Base-by-base conservation (phyloP, 2,113 vertebrate species). In the Tautogolabrus adspersus region DNA sequence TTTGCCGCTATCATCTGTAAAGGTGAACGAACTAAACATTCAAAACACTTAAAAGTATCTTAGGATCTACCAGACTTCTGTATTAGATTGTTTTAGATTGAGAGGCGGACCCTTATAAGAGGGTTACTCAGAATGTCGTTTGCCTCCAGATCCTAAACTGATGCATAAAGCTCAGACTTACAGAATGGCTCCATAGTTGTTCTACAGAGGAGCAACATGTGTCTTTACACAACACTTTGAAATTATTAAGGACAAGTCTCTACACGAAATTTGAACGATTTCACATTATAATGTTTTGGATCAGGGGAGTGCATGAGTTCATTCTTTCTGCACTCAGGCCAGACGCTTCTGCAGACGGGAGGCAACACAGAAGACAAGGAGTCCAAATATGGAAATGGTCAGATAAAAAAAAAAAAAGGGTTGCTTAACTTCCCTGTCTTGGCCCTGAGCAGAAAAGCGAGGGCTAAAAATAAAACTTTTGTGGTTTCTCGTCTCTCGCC, bases 391-490 rank as follows among this genome's bases (percentile, higher is more conserved):
- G 85, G 90, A 84, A 78, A 74, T 12, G 79, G 79, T 72, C 86
- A 79, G 88, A 88, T 67, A 74, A 90, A 86, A 90, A 86, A 88
- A 76, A 89, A 83, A 73, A 54, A 49, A 6, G 30, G 30, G 30
- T 55, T 74, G 68, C 81, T 77, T 54, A 57, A 83, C 67, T 55
- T 71, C 37, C 78, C 61, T 30, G n/a, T 72, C 85, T 71, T 63
- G 75, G 73, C 84, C 79, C 75, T 10, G 69, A 85, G 79, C 12
- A 1, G 59, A 71, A 70, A 72, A 37, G 64, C 4, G 6, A 60
- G 79, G 46, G 83, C 76, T 89, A 89, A 87, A 91, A 82, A 86
- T 92, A 89, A 87, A 89, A 66, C 69, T 26, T 34, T 16, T 40
- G 81, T 54, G 77, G 83, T 78, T 84, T 64, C 34, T 64, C 10